Conservation (phyloP, 2,113 vertebrate genomes). For the Antechinus flavipes region DNA sequence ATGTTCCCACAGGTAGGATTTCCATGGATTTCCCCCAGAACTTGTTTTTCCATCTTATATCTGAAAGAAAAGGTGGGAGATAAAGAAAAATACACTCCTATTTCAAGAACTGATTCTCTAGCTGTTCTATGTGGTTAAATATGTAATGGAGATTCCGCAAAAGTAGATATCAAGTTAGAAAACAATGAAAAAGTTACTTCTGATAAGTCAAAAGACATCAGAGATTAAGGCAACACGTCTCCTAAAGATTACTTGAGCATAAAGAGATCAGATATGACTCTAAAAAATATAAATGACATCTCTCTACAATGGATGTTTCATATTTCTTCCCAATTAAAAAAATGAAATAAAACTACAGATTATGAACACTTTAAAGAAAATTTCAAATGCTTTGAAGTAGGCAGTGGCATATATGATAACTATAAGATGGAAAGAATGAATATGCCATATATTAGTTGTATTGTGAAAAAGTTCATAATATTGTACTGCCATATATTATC, state of each 20-base stretch:
- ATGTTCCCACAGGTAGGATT: slow-evolving; percentile 95
- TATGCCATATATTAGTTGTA: not conserved
- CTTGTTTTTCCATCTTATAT: slow-evolving; percentile 99
- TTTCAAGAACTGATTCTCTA: not conserved
- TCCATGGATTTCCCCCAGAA: slow-evolving; percentile 99
- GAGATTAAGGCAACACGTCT: not conserved
- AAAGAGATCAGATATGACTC: slow-evolving; percentile 18
- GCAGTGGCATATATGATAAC: not conserved
- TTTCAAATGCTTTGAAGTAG: not conserved
- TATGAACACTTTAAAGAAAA: not conserved
- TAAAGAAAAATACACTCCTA: not conserved
- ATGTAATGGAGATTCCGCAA: not conserved
- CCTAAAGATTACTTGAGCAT: not conserved
- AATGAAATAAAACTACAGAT: not conserved
- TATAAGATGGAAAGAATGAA: slow-evolving; percentile 32
- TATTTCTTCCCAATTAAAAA: slow-evolving; percentile 36
- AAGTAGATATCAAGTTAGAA: not conserved
- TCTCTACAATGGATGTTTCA: not conserved
- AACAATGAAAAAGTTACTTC: not conserved
- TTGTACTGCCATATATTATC: not conserved
- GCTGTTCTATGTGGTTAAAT: not conserved
- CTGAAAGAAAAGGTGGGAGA: slow-evolving; percentile 82
- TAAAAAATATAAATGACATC: not conserved
- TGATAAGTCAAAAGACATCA: not conserved
- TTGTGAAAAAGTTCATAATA: slow-evolving; percentile 42